Conservation (phyloP, 2,797 vertebrate genomes). For the Schizopygopsis malacanthus region DNA sequence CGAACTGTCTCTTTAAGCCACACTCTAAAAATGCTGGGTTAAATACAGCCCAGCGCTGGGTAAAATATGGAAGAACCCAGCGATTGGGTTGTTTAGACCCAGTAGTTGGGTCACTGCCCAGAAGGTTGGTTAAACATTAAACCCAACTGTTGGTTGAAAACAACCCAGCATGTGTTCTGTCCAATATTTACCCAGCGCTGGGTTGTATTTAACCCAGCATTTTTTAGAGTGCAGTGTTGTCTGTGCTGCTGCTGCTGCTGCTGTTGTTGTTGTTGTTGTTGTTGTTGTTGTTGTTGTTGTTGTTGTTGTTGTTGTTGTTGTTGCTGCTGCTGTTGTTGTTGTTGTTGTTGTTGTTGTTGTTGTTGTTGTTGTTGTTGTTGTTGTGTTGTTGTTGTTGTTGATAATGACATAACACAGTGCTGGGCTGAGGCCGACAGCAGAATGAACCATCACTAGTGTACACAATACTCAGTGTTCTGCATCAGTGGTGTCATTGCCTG, state of each 20-base stretch:
- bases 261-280: not conserved
- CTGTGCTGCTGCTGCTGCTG: not conserved
- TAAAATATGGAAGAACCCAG: too few relatives aligned
- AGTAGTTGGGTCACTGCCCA: too few relatives aligned
- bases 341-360: not conserved
- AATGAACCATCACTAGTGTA: slow-evolving; percentile 35
- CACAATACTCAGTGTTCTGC: slow-evolving; percentile 46
- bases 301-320: not conserved
- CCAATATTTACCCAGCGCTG: too few relatives aligned
- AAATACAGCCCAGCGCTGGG: too few relatives aligned
- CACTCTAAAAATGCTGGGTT: too few relatives aligned
- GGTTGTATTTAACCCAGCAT: too few relatives aligned
- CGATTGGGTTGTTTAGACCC: too few relatives aligned
- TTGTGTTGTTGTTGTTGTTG: not conserved
- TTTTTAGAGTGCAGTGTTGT: not conserved
- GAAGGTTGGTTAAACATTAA: too few relatives aligned
- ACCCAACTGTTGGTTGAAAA: too few relatives aligned
- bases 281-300: not conserved
- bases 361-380: too few relatives aligned
- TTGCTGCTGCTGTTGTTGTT: too few relatives aligned
- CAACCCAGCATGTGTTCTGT: too few relatives aligned
- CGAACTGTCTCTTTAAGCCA: not conserved
- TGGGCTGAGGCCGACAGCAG: slow-evolving; percentile 28
- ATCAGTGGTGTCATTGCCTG: slow-evolving; percentile 23
- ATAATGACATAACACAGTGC: slow-evolving; percentile 25